Evolutionary conservation across 2,797 vertebrate genomes (phyloP).

Genomic region (Hyperoplus immaculatus): DNA sequence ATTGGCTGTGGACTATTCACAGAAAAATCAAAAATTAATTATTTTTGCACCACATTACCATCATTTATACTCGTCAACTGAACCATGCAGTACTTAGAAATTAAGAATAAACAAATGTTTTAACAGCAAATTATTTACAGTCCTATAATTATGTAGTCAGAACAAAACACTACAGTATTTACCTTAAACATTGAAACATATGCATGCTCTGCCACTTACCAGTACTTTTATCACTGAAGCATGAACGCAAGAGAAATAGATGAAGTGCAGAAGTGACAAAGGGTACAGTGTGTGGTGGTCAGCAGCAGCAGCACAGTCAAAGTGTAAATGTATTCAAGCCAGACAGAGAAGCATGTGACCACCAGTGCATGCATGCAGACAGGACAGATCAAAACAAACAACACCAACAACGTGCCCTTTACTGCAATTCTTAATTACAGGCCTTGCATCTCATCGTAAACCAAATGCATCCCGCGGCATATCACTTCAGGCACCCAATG

Average conservation of each 20-base stretch:
- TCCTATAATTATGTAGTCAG: neutral
- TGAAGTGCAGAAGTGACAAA: slow-evolving; percentile 61
- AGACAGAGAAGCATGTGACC: slow-evolving; percentile 54
- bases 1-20: slow-evolving; percentile 81
- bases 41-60: neutral
- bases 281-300: slow-evolving; percentile 32
- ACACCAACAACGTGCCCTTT: slow-evolving; percentile 25
- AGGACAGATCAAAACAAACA: slow-evolving; percentile 2
- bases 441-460: slow-evolving; percentile 19
- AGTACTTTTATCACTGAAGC: slow-evolving; percentile 83
- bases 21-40: slow-evolving; percentile 13
- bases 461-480: slow-evolving; percentile 30
- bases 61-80: neutral
- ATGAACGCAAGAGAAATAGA: slow-evolving; percentile 80
- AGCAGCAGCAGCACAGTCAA: slow-evolving; percentile 41
- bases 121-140: neutral
- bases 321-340: slow-evolving; percentile 42
- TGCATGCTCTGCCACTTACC: slow-evolving; percentile 78
- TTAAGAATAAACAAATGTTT: slow-evolving; percentile 10
- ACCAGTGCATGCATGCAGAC: slow-evolving; percentile 62
- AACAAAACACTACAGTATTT: slow-evolving; percentile 5
- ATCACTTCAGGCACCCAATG: slow-evolving; percentile 29
- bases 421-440: slow-evolving; percentile 30
- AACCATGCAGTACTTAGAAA: neutral
- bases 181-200: neutral